Conservation (phyloP, 1,140 invertebrate genomes). For the Melipona quadrifasciata region DNA sequence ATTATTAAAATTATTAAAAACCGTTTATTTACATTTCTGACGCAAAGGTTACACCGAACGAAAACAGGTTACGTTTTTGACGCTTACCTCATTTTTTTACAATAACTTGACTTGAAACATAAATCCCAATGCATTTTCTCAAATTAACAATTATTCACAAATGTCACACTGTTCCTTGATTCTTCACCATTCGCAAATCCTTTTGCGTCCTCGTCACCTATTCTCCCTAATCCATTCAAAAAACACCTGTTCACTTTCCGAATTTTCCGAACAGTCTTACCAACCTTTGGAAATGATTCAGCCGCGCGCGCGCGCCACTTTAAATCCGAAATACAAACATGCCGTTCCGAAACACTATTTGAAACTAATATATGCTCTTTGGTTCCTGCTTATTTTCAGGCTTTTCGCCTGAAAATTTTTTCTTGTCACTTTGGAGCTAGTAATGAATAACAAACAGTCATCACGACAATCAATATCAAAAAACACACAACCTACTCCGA, state of each 20-base stretch:
- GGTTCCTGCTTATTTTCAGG: neutral
- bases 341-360: neutral
- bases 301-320: constrained; percentile 62
- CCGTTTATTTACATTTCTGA: constrained; percentile 64
- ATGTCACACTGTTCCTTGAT: constrained; percentile 41
- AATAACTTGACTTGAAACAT: constrained; percentile 13
- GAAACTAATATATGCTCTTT: neutral
- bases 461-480: no score
- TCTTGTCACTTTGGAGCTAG: neutral
- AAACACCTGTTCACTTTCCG: constrained; percentile 86
- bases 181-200: constrained; percentile 57
- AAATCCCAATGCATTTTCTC: constrained; percentile 53
- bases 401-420: no score
- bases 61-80: constrained; percentile 48
- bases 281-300: constrained; percentile 74
- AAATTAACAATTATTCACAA: constrained; percentile 46
- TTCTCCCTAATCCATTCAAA: constrained; percentile 82
- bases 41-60: constrained; percentile 31
- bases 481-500: constrained; percentile 22
- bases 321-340: constrained; percentile 35
- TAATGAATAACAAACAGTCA: neutral
- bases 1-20: neutral
- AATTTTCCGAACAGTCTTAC: constrained; percentile 85
- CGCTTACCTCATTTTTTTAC: constrained; percentile 58
- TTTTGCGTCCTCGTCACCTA: constrained; percentile 63